A percentile compares a stretch with the other conserved stretches of the same genome.
phyloP scores from a whole-genome alignment of 1,140 invertebrate genomes.

The Neotoxoptera formosana region DNA sequence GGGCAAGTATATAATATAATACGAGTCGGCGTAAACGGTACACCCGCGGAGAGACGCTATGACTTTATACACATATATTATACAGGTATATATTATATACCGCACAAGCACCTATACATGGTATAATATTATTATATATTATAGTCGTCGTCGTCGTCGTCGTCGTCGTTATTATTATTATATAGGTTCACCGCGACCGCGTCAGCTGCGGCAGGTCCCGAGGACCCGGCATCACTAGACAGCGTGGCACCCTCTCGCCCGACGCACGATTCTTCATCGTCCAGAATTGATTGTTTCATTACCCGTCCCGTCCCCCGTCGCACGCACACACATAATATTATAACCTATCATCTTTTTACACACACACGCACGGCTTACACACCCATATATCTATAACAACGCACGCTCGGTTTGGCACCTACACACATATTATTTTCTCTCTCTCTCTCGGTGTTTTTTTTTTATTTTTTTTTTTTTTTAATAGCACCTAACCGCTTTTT shows the following conservation, averaged over 20 bases:
- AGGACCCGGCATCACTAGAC: constrained; percentile 34
- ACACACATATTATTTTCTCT: constrained; percentile 26
- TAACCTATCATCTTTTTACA: constrained; percentile 48
- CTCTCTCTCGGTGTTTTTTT: background rate
- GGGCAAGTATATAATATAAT: background rate
- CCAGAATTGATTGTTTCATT: constrained; percentile 58
- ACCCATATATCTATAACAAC: constrained; percentile 24
- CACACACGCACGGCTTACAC: background rate
- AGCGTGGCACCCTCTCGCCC: constrained; percentile 57
- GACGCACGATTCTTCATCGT: constrained; percentile 44
- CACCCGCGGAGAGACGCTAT: constrained; percentile 15
- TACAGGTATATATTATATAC: background rate
- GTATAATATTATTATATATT: background rate
- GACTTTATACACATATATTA: background rate
- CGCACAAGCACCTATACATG: background rate
- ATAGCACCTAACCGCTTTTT: constrained; percentile 51
- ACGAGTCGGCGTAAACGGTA: background rate
- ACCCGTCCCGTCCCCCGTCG: constrained; percentile 19
- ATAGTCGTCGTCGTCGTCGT: too few species aligned
- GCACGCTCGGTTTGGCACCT: constrained; percentile 41
- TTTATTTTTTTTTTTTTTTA: constrained; percentile 17
- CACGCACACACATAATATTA: constrained; percentile 7
- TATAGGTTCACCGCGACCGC: constrained; percentile 18
- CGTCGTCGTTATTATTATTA: constrained; percentile 34
- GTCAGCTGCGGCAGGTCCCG: constrained; percentile 36